phyloP scores from a whole-genome alignment of 1,140 invertebrate genomes.

The Aradophagus sp. region DNA sequence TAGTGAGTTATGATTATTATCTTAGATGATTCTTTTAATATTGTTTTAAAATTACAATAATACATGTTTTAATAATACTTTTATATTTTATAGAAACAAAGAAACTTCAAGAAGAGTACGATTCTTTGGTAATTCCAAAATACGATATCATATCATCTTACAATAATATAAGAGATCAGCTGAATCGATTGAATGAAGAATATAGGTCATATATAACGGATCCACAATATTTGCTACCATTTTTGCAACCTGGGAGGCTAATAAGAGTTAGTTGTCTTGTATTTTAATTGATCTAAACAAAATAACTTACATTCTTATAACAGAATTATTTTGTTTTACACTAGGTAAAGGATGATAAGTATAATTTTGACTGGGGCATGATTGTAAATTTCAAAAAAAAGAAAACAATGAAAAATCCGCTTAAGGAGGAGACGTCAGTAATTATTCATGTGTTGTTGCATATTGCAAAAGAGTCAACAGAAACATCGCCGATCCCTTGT shows the following conservation, averaged over 20 bases:
- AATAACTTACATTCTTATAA: not conserved
- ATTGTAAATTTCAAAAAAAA: slow-evolving; percentile 95
- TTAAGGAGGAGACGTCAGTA: slow-evolving; percentile 78
- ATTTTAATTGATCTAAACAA: slow-evolving; percentile 5
- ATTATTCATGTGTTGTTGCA: slow-evolving; percentile 90
- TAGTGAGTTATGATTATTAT: no score
- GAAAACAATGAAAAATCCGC: slow-evolving; percentile 77
- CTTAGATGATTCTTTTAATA: slow-evolving; percentile 1
- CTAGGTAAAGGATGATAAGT: slow-evolving; percentile 87
- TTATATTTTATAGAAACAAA: slow-evolving; percentile 80
- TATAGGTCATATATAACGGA: slow-evolving; percentile 87
- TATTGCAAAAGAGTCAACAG: slow-evolving; percentile 78
- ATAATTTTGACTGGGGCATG: slow-evolving; percentile 97
- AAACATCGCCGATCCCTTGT: slow-evolving; percentile 80
- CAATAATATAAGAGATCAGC: slow-evolving; percentile 87
- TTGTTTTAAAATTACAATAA: not conserved
- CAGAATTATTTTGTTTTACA: slow-evolving; percentile 22
- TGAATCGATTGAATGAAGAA: slow-evolving; percentile 83
- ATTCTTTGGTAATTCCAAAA: slow-evolving; percentile 79
- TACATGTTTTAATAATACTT: slow-evolving; percentile 15
- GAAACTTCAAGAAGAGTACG: slow-evolving; percentile 80
- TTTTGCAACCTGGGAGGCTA: slow-evolving; percentile 94
- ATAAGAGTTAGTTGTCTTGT: slow-evolving; percentile 81
- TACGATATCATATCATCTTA: slow-evolving; percentile 89
- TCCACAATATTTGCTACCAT: slow-evolving; percentile 93